Conservation (phyloP, 2,888 invertebrate species). For the Microchrysa polita region DNA sequence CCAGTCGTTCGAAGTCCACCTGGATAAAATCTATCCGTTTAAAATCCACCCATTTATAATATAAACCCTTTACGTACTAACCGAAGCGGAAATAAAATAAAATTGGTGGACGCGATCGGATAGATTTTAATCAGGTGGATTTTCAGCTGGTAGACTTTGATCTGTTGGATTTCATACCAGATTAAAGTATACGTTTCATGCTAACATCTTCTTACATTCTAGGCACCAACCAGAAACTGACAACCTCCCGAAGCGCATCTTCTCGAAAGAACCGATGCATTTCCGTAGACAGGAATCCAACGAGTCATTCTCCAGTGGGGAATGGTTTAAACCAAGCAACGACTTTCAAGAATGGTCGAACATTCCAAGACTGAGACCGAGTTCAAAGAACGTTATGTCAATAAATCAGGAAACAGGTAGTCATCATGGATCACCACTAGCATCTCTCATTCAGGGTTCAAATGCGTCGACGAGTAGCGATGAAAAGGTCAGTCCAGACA, state of each 20-base stretch:
- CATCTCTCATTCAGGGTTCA: constrained; percentile 62
- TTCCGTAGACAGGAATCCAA: constrained; percentile 54
- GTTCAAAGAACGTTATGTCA: constrained; percentile 63
- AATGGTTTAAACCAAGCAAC: constrained; percentile 61
- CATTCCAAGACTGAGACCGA: constrained; percentile 62
- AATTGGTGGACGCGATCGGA: too few species aligned
- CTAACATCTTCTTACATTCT: not conserved
- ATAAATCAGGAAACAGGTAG: constrained; percentile 56
- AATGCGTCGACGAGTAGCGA: constrained; percentile 61
- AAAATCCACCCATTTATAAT: too few species aligned
- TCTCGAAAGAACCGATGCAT: constrained; percentile 47
- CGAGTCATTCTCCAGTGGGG: constrained; percentile 59
- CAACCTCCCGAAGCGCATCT: constrained; percentile 50
- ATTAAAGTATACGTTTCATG: not conserved
- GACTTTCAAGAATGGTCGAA: constrained; percentile 62
- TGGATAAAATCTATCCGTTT: too few species aligned
- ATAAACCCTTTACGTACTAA: too few species aligned
- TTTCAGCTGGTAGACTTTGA: too few species aligned
- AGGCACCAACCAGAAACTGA: constrained; percentile 51
- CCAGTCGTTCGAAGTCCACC: too few species aligned
- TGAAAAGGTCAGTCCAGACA: constrained; percentile 56
- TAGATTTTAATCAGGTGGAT: too few species aligned
- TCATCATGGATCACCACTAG: constrained; percentile 59
- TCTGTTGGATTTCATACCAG: too few species aligned
- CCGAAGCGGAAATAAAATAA: too few species aligned